phyloP scores from a whole-genome alignment of 2,113 vertebrate genomes.

The Aspiorhynchus laticeps region DNA sequence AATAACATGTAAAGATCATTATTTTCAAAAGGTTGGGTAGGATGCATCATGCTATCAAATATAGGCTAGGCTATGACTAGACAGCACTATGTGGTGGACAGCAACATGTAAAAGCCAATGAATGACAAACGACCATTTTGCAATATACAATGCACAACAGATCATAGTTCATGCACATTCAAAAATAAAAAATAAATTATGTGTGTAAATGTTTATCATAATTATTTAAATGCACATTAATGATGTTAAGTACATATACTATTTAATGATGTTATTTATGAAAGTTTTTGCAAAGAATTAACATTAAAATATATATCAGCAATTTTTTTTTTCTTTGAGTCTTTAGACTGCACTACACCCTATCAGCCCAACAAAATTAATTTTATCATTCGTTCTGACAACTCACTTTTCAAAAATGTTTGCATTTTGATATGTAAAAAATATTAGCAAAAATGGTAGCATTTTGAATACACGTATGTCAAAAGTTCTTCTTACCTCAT shows the following conservation, averaged over 20 bases:
- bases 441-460: not conserved
- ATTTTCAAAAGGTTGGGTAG: not conserved
- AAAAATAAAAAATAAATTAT: not conserved
- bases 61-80: not conserved
- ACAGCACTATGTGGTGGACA: slow-evolving; percentile 37
- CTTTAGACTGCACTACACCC: too few species aligned
- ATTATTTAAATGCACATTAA: not conserved
- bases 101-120: not conserved
- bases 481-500: slow-evolving; percentile 66
- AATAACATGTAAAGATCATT: not conserved
- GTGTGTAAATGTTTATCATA: not conserved
- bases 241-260: not conserved
- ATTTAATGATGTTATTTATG: not conserved
- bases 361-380: too few species aligned
- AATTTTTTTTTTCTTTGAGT: not conserved
- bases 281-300: not conserved
- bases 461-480: not conserved
- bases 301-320: not conserved
- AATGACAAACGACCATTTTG: not conserved
- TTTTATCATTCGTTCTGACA: not conserved
- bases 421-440: not conserved
- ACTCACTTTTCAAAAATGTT: too few species aligned
- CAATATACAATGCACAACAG: not conserved
- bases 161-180: not conserved
- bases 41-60: not conserved